Evolutionary conservation across 2,797 vertebrate genomes (phyloP).

Genomic region (Oreochromis mossambicus): DNA sequence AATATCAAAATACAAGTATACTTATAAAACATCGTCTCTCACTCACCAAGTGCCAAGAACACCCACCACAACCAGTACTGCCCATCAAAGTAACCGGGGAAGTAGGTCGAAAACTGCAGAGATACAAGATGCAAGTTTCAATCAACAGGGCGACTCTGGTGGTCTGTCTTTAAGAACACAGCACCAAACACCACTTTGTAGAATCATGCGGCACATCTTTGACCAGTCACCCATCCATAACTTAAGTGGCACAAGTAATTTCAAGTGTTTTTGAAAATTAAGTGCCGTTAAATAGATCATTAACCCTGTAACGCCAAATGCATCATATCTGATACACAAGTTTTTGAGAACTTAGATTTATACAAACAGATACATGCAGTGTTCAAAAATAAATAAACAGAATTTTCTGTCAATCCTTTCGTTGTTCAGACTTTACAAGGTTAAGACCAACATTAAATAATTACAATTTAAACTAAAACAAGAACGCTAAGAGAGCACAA

Average conservation of each 20-base stretch:
- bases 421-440: background rate
- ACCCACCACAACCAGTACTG: constrained; percentile 99
- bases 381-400: background rate
- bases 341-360: background rate
- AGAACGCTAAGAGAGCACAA: background rate
- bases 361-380: background rate
- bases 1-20: background rate
- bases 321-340: background rate
- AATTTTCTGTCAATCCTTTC: background rate
- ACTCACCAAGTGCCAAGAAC: constrained; percentile 95
- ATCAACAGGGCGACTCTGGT: background rate
- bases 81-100: constrained; percentile 96
- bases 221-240: background rate
- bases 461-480: background rate
- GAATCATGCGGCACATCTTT: background rate
- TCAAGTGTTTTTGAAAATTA: background rate
- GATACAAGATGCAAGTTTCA: background rate
- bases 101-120: constrained; percentile 93
- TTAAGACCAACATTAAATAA: background rate
- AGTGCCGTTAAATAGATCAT: background rate
- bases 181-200: background rate
- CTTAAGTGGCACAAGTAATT: background rate
- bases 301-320: background rate
- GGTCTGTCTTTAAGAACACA: background rate
- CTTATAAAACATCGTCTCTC: background rate